Evolutionary conservation across 2,888 invertebrate species (phyloP).

Genomic region (Trichopria drosophilae): DNA sequence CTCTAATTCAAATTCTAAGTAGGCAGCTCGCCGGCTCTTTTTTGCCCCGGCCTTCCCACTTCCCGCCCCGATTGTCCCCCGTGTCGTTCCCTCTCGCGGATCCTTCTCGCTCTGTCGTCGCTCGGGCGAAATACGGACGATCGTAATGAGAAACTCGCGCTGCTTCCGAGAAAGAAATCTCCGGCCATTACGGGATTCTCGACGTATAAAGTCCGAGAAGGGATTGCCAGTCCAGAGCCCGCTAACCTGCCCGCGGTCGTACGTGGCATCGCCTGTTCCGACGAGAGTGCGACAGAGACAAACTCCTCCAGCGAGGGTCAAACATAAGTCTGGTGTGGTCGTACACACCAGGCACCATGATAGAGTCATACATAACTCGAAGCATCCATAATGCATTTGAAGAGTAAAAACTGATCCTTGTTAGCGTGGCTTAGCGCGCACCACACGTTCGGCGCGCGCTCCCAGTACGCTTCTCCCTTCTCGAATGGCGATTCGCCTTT

Average conservation of each 20-base stretch:
- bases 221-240: constrained; percentile 29
- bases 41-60: constrained; percentile 1
- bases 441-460: constrained; percentile 6
- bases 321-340: constrained; percentile 38
- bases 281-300: constrained; percentile 13
- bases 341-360: constrained; percentile 45
- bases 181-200: constrained; percentile 51
- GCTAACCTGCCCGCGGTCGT: constrained; percentile 33
- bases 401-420: constrained; percentile 47
- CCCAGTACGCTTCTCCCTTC: no score
- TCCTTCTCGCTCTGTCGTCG: constrained; percentile 19
- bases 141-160: constrained; percentile 49
- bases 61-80: neutral
- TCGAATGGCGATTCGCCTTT: no score
- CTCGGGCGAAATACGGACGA: constrained; percentile 25
- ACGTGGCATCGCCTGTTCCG: constrained; percentile 9
- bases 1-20: constrained; percentile 24
- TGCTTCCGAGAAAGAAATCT: constrained; percentile 55
- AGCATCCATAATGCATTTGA: constrained; percentile 55
- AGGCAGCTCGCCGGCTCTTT: constrained; percentile 6
- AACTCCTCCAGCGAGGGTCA: constrained; percentile 7
- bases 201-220: constrained; percentile 44
- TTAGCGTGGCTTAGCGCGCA: constrained; percentile 40
- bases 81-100: neutral
- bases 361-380: constrained; percentile 56